Base-by-base conservation (phyloP, 2,113 vertebrate species). In the Sapayoa aenigma region DNA sequence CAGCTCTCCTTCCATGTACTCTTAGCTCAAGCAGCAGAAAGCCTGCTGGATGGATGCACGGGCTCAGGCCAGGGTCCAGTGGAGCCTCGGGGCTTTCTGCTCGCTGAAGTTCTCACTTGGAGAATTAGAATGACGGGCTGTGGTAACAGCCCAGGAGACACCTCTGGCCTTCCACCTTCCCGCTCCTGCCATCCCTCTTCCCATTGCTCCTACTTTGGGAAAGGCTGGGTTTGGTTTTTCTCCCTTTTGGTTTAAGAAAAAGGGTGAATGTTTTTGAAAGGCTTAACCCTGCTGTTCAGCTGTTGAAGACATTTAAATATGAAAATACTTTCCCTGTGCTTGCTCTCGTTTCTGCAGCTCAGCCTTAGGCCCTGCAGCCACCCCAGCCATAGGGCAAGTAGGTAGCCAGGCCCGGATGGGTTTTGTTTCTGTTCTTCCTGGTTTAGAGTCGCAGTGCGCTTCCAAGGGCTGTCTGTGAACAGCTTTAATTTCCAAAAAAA, bases 391-490 rank as follows among this genome's bases (percentile, higher is more conserved):
- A 11, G 0, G 2, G 13, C 23, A 30, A 3, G 3, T 1, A 12
- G 11, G 35, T 30, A 9, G 19, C 1, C 14, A 11, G 1, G 13
- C 2, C 2, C 2, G 0, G 1, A 4, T 0, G 6, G 0, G 5
- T 2, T 46, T 59, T 41, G 1, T 8, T 24, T 21, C 28, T 1
- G 4, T 3, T 21, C 10, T 67, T 46, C 12, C 9, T 4, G 20
- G 9, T 31, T 39, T 20, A 25, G 11, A 33, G 9, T 1, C 2
- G 2, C 4, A 3, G 13, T 1, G 3, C 11, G 30, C 14, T 50
- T 73, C 15, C 44, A 16, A 10, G 3, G 2, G 7, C 46, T 12
- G 8, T 9, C 14, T 24, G 18, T 11, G 19, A 24, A 12, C 10
- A 8, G 3, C 21, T 28, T 9, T 8, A 9, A 12, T 15, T 62